These are phyloP conservation scores for Vanessa atalanta DNA, from an alignment of 1,140 invertebrate genomes.

Conservation along the genomic window DNA sequence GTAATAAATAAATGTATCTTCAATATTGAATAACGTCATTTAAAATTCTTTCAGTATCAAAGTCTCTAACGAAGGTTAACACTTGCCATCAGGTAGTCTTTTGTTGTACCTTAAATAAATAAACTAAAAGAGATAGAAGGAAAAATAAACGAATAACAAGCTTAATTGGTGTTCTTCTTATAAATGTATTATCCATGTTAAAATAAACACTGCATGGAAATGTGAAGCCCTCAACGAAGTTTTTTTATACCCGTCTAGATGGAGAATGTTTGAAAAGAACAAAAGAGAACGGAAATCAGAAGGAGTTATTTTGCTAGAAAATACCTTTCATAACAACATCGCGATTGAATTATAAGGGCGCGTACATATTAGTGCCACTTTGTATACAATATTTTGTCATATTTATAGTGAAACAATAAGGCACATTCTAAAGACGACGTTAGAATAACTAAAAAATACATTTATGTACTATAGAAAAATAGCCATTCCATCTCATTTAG, in stretches of 20 bases:
- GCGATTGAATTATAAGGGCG: slow-evolving; percentile 1
- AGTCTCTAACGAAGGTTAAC: too few relatives aligned
- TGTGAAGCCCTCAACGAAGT: background rate
- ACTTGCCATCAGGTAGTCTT: too few relatives aligned
- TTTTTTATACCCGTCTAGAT: slow-evolving; percentile 7
- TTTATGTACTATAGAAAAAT: too few relatives aligned
- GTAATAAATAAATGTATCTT: too few relatives aligned
- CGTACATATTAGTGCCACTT: background rate
- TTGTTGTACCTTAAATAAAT: too few relatives aligned
- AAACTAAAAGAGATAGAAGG: background rate
- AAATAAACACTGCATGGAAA: background rate
- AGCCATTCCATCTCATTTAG: too few relatives aligned
- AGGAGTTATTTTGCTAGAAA: slow-evolving; percentile 4
- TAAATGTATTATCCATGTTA: background rate
- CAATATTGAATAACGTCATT: too few relatives aligned
- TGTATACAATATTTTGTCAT: background rate
- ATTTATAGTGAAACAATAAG: background rate
- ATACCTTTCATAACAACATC: slow-evolving; percentile 6
- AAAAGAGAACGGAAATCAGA: slow-evolving; percentile 10
- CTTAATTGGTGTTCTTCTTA: slow-evolving; percentile 4
- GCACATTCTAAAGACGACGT: too few relatives aligned
- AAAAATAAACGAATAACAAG: background rate
- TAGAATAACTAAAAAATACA: too few relatives aligned
- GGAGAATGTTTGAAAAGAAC: slow-evolving; percentile 5
- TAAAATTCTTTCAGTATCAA: too few relatives aligned